Evolutionary conservation across 2,113 vertebrate species (phyloP).

Genomic region (Nothobranchius kuhntae): DNA sequence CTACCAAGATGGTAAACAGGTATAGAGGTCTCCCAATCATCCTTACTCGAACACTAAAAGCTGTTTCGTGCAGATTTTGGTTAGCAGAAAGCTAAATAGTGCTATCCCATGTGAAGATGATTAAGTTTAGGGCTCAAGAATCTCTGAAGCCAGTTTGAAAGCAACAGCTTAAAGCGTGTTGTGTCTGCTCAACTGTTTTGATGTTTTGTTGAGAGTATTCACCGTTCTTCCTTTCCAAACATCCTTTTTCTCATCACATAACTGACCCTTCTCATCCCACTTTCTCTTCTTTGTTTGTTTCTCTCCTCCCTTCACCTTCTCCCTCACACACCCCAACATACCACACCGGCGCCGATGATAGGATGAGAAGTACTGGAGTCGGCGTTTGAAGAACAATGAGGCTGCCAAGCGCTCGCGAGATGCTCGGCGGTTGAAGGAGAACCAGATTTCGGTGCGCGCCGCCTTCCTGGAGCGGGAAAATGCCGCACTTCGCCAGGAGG

Average conservation of each 20-base stretch:
- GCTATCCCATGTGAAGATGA: too few species aligned
- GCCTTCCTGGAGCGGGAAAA: conserved; percentile 98
- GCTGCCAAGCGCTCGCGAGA: conserved; percentile 96
- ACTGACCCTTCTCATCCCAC: conserved; percentile 55
- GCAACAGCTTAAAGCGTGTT: too few species aligned
- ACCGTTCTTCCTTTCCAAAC: conserved; percentile 22
- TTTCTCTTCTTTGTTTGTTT: conserved; percentile 5
- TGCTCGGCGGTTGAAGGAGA: conserved; percentile 95
- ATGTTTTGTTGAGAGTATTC: conserved; percentile 21
- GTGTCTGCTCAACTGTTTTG: neutral
- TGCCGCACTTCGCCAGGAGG: conserved; percentile 90
- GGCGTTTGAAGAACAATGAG: conserved; percentile 99
- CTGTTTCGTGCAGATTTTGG: too few species aligned
- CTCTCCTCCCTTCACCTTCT: conserved; percentile 22
- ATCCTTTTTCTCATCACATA: conserved; percentile 24
- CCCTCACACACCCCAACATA: conserved; percentile 48
- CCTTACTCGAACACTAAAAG: too few species aligned
- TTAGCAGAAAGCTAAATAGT: too few species aligned
- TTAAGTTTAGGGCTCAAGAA: too few species aligned
- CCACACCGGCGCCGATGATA: conserved; percentile 46
- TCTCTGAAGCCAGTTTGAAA: too few species aligned
- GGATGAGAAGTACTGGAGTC: conserved; percentile 98
- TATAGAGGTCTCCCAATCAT: too few species aligned
- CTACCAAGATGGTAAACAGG: too few species aligned
- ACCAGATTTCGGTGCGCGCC: conserved; percentile 97